Conservation (phyloP, 2,888 invertebrate genomes). For the Eurois occulta region DNA sequence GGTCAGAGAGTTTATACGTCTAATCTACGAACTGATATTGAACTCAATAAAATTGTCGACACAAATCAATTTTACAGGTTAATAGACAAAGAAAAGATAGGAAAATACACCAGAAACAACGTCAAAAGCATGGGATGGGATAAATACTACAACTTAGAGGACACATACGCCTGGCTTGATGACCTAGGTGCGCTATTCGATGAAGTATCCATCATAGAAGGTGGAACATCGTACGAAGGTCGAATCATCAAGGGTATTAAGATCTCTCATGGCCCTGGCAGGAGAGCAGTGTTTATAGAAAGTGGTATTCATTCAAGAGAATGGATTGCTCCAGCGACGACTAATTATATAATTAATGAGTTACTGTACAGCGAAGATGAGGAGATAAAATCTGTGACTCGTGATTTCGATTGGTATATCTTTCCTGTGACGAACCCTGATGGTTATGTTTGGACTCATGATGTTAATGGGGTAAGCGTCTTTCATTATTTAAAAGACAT, state of each 20-base stretch:
- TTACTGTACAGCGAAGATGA: conserved; percentile 89
- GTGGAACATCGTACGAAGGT: conserved; percentile 87
- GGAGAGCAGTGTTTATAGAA: conserved; percentile 82
- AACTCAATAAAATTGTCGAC: not conserved
- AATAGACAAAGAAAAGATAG: conserved; percentile 86
- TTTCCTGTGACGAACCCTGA: conserved; percentile 95
- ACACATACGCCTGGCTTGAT: conserved; percentile 91
- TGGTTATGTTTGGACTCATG: conserved; percentile 93
- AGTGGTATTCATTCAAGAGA: conserved; percentile 93
- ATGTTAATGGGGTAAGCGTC: conserved; percentile 78
- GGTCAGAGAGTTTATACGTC: not conserved
- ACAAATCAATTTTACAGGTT: conserved; percentile 77
- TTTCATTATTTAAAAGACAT: not conserved
- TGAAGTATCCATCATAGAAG: conserved; percentile 78
- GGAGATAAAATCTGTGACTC: conserved; percentile 85
- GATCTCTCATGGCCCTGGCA: conserved; percentile 81
- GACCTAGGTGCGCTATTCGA: conserved; percentile 86
- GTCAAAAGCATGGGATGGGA: conserved; percentile 88
- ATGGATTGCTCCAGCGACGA: conserved; percentile 93
- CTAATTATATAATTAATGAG: conserved; percentile 91
- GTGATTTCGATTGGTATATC: conserved; percentile 93
- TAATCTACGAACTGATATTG: not conserved
- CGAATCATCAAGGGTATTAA: conserved; percentile 87
- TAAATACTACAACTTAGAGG: conserved; percentile 91
- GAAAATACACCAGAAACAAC: conserved; percentile 74